phyloP scores from a whole-genome alignment of 2,888 invertebrate species.

The Anthrax anthrax region DNA sequence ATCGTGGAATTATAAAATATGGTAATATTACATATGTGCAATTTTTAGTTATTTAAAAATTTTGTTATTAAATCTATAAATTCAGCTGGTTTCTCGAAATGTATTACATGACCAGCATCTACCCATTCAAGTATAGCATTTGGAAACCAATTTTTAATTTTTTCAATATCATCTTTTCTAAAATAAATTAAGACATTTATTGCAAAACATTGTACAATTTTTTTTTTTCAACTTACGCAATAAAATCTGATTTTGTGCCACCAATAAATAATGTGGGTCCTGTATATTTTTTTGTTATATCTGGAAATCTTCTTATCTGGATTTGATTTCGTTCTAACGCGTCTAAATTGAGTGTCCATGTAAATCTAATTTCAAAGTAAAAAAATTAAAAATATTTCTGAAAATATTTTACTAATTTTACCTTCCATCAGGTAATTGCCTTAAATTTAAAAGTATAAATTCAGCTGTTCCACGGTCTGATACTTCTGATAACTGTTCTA shows the following conservation, averaged over 20 bases:
- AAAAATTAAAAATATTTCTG: neutral
- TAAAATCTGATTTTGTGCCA: constrained; percentile 68
- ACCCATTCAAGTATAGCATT: constrained; percentile 34
- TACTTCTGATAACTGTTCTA: constrained; percentile 43
- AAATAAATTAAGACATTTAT: constrained; percentile 10
- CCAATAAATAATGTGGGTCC: constrained; percentile 74
- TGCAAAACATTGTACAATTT: neutral
- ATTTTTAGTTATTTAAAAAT: constrained; percentile 25
- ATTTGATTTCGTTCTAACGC: constrained; percentile 50
- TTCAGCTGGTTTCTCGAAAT: constrained; percentile 66
- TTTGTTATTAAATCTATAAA: constrained; percentile 33
- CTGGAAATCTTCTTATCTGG: constrained; percentile 52
- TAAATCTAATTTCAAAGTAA: constrained; percentile 35
- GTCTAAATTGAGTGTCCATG: constrained; percentile 68
- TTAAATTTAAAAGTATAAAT: constrained; percentile 76
- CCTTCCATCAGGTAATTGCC: constrained; percentile 46
- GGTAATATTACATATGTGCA: too few relatives aligned
- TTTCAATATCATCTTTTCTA: constrained; percentile 39
- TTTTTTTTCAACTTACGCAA: constrained; percentile 42
- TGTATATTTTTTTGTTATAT: constrained; percentile 19
- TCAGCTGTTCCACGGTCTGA: constrained; percentile 47
- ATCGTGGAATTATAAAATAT: too few relatives aligned
- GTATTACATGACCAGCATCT: constrained; percentile 87
- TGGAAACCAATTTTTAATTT: constrained; percentile 51
- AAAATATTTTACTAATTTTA: constrained; percentile 3